These are phyloP conservation scores for Amblyjoppa fuscipennis DNA, from an alignment of 2,888 invertebrate genomes.

Conservation along the genomic window DNA sequence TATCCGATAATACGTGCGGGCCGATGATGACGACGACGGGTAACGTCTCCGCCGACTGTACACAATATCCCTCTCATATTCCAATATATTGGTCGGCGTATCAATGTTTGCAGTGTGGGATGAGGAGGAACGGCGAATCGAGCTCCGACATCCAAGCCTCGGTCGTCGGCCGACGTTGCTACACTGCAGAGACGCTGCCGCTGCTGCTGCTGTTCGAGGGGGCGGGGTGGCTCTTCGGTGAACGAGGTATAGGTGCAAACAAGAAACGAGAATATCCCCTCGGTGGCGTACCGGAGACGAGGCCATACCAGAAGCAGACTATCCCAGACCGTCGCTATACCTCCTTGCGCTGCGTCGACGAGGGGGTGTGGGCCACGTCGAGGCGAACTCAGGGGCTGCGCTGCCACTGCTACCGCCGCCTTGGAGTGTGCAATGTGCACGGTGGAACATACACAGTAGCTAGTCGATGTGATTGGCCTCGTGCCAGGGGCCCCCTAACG, in stretches of 20 bases:
- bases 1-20: slow-evolving; percentile 65
- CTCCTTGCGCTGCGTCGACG: slow-evolving; percentile 13
- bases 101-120: slow-evolving; percentile 77
- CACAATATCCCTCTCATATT: slow-evolving; percentile 78
- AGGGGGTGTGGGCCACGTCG: slow-evolving; percentile 35
- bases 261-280: slow-evolving; percentile 81
- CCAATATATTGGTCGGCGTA: slow-evolving; percentile 80
- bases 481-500: slow-evolving; percentile 83
- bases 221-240: slow-evolving; percentile 48
- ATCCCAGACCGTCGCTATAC: slow-evolving; percentile 60
- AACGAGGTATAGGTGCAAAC: slow-evolving; percentile 80
- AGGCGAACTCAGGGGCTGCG: slow-evolving; percentile 16
- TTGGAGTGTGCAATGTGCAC: slow-evolving; percentile 66
- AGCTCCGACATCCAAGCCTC: slow-evolving; percentile 32
- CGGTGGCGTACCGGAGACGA: slow-evolving; percentile 65
- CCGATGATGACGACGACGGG: slow-evolving; percentile 7
- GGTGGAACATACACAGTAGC: slow-evolving; percentile 79
- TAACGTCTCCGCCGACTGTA: slow-evolving; percentile 69
- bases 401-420: slow-evolving; percentile 56
- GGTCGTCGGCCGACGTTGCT: slow-evolving; percentile 41
- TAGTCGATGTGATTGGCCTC: slow-evolving; percentile 84
- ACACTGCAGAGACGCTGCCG: slow-evolving; percentile 39
- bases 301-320: slow-evolving; percentile 72
- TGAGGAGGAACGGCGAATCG: slow-evolving; percentile 28
- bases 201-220: slow-evolving; percentile 38